Evolutionary conservation across 1,140 invertebrate genomes (phyloP), one percentile per base, ranked within the genome.

Genomic region (Homalodisca vitripennis): DNA sequence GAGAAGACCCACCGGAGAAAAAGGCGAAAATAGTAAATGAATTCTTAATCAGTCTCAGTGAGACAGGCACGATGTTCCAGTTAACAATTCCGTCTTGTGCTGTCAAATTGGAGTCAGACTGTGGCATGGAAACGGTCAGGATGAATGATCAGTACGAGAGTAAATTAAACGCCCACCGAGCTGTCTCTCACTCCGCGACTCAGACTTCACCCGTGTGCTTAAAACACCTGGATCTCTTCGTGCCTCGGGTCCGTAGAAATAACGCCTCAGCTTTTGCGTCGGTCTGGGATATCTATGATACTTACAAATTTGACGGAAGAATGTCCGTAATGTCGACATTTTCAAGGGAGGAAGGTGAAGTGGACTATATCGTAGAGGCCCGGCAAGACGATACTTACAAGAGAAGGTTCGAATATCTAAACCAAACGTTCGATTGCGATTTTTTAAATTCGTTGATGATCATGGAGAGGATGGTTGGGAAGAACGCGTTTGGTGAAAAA

Each of bases 281-380:
- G 1, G 29, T 30, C 20, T 68, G 66, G 66, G 66, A 68, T n/a
- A 55, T 55, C 6, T 32, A 55, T 24, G 66, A 68, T 30, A 68
- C 53, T 12, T 53, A 55, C n/a, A 57, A 68, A 20, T 24, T 3
- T 22, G 22, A 55, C 1, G 20, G 30, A 55, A 51, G 30, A n/a
- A 14, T 14, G 2, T 31, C 47, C 10, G 51, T 27, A 51, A 10
- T 68, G 10, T 31, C 41, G n/a, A 53, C 1, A 55, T 2, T 51
- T 10, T 51, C 66, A 0, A 27, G 47, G n/a, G 30, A 68, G 27
- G 47, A 55, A 12, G 48, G 51, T 47, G 13, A 51, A 22, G 51
- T 53, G 1, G 30, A 53, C 29, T 29, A 24, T 22, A 57, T 20
- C 2, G 51, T 24, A n/a, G 53, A 27, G 13, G 30, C 20, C 30